phyloP scores from a whole-genome alignment of 2,113 vertebrate species.

The Tachysurus vachellii region DNA sequence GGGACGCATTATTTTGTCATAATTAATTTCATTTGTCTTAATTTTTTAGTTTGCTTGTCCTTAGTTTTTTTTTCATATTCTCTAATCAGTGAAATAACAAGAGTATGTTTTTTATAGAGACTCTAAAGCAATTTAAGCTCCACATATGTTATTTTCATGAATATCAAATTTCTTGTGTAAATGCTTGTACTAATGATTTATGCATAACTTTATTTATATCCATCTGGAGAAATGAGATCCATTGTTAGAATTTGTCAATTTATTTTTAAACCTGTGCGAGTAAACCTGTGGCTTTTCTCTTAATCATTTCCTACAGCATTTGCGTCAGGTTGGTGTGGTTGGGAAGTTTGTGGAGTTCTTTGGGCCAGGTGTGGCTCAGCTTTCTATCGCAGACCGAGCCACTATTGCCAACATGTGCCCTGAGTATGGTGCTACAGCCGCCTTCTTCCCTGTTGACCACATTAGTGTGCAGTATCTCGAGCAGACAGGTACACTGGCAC shows the following conservation, averaged over 20 bases:
- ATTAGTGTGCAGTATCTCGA: constrained; percentile 87
- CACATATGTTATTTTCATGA: not conserved
- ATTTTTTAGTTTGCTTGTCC: not conserved
- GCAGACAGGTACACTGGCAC: constrained; percentile 81
- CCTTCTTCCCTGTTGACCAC: constrained; percentile 92
- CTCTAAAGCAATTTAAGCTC: not conserved
- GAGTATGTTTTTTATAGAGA: not conserved
- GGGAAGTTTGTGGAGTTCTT: constrained; percentile 99
- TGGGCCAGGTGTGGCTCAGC: constrained; percentile 86
- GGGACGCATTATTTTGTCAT: not conserved
- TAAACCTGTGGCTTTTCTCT: not conserved
- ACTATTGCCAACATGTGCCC: constrained; percentile 99
- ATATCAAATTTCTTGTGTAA: not conserved
- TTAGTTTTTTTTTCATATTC: not conserved
- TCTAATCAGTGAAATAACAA: not conserved
- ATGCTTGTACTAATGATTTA: not conserved
- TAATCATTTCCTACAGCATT: constrained; percentile 74
- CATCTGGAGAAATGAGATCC: not conserved
- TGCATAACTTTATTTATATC: not conserved
- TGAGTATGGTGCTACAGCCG: constrained; percentile 94
- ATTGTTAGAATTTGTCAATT: not conserved
- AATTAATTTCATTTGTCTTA: not conserved
- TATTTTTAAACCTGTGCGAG: not conserved
- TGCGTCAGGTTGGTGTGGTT: constrained; percentile 93
- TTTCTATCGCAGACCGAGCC: constrained; percentile 96